Base-by-base conservation (phyloP, 2,888 invertebrate genomes). In the Cryptops parisi region DNA sequence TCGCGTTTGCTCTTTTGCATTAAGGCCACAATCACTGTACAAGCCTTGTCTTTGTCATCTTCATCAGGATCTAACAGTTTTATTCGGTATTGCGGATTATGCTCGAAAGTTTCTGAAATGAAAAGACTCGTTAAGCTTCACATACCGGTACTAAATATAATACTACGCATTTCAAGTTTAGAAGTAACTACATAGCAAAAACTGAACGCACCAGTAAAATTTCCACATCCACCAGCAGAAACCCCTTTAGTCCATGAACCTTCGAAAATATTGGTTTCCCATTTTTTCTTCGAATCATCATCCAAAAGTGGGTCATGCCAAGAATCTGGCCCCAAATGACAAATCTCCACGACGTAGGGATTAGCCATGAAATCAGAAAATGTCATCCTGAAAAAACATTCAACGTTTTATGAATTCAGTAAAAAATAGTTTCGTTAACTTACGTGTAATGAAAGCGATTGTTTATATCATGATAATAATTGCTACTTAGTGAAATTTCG, bases 1-100 rank as follows among this genome's bases (percentile, higher is more conserved):
- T 88, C 83, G 60, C 96, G 78, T 27, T 94, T 79, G 72, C 94
- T 93, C 71, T 97, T 96, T 69, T 97, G 97, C 88, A 96, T 91
- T 2, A 97, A 75, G 0, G 88, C 93, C 23, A 93, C 80, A 64
- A 97, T 89, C 43, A 90, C 81, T 0, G 94, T 94, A 73, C 94
- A 96, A 65, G 86, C 85, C n/a, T 65, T 61, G 53, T 71, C 70
- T 19, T 70, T 68, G 47, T 70, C 69, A 41, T 81, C 87, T 53
- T 89, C 93, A 64, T 93, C 90, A 0, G 85, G 82, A 66, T 89
- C 85, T 17, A 73, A 78, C 60, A 97, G 70, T 0, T 81, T 81
- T 47, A 97, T 79, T 1, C 82, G 78, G 68, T 89, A 96, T 68
- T 97, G 93, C 0, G 93, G 93, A 72, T 97, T 97, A 64, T 81